Percentiles rank a stretch among this genome's conserved stretches.
Conservation (phyloP, 2,113 vertebrate genomes). For the Alethe diademata region DNA sequence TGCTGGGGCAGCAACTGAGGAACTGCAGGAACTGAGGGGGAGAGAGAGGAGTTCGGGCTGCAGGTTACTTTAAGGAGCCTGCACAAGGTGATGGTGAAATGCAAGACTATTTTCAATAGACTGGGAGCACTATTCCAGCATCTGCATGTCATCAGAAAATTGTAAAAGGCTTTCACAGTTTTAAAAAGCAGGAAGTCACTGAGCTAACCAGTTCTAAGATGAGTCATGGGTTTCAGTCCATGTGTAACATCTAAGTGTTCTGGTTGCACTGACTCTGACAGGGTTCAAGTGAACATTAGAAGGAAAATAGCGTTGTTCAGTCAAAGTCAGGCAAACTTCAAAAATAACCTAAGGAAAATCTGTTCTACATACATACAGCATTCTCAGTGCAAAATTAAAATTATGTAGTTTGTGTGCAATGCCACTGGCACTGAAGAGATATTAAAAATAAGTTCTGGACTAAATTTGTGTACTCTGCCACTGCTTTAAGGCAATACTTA, state of each 20-base stretch:
- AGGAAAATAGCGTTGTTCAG: background rate
- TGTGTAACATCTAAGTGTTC: accelerated
- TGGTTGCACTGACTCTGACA: background rate
- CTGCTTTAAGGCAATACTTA: conserved; percentile 31
- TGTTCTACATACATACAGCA: background rate
- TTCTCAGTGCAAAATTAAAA: background rate
- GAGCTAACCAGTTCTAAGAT: background rate
- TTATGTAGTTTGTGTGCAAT: background rate
- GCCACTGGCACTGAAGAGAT: background rate
- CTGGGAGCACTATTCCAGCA: background rate
- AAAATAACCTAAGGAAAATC: background rate
- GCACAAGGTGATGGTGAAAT: background rate
- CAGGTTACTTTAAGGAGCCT: background rate
- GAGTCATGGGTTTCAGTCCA: background rate
- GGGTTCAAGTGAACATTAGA: background rate
- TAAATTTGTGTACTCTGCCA: background rate
- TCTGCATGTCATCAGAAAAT: background rate
- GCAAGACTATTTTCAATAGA: background rate
- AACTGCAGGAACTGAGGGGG: background rate
- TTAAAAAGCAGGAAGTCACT: background rate
- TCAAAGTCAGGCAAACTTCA: background rate
- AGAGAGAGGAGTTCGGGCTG: background rate
- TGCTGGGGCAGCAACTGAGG: background rate
- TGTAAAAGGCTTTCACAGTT: background rate
- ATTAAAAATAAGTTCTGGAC: conserved; percentile 19